Percentiles rank a stretch among this genome's conserved stretches.
Evolutionary conservation across 2,888 invertebrate species (phyloP).

Genomic region (Conomelus anceps): DNA sequence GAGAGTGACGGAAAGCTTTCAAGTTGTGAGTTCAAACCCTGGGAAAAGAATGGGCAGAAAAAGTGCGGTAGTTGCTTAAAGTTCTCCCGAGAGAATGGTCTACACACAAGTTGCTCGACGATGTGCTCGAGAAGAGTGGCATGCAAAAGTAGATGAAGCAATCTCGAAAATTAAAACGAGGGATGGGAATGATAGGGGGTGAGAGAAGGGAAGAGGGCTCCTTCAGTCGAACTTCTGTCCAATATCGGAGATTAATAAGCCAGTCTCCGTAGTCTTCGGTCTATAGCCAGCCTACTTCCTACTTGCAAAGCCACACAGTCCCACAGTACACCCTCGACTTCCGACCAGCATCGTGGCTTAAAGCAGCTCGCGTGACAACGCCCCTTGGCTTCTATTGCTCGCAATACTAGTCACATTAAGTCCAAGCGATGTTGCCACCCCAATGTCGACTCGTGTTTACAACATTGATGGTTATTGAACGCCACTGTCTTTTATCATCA

Average conservation of each 20-base stretch:
- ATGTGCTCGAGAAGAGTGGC: not conserved
- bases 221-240: not conserved
- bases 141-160: slow-evolving; percentile 16
- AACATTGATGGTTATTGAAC: not conserved
- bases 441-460: not conserved
- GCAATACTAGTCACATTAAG: not conserved
- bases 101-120: not conserved
- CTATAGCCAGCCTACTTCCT: not conserved
- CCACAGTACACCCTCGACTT: not conserved
- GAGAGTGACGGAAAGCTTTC: slow-evolving; percentile 10
- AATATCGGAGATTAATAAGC: not conserved
- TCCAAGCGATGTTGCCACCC: not conserved
- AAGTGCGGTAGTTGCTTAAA: not conserved
- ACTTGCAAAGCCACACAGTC: not conserved
- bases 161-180: slow-evolving; percentile 26
- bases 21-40: not conserved
- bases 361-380: not conserved
- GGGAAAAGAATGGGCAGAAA: not conserved
- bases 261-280: too few relatives aligned
- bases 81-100: slow-evolving; percentile 9
- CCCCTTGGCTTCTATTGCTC: not conserved
- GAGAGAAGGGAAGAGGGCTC: not conserved
- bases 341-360: too few relatives aligned
- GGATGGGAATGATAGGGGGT: not conserved
- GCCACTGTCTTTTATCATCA: not conserved